Percentiles rank a stretch among this genome's conserved stretches.
phyloP scores from a whole-genome alignment of 2,113 vertebrate species.

The Mesembrinibis cayennensis region DNA sequence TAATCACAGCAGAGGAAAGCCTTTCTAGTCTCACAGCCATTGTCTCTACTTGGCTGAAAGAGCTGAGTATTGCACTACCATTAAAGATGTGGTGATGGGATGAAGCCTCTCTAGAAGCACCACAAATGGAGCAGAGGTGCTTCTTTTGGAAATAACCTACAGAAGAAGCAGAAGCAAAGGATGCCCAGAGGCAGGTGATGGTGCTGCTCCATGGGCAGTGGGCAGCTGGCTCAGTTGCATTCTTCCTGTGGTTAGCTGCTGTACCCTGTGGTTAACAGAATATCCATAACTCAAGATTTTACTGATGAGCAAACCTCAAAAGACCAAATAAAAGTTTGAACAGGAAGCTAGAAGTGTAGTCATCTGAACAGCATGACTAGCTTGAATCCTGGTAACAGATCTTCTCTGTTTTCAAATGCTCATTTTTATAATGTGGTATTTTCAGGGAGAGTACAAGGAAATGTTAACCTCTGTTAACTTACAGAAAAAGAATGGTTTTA shows the following conservation, averaged over 20 bases:
- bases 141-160: background rate
- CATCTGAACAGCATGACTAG: background rate
- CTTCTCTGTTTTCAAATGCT: background rate
- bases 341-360: background rate
- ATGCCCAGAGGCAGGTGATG: background rate
- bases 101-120: background rate
- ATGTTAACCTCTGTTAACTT: background rate
- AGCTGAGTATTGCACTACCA: background rate
- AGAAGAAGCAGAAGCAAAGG: background rate
- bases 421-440: fast-evolving
- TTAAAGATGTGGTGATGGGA: background rate
- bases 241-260: background rate
- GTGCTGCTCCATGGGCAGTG: background rate
- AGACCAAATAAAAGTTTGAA: background rate
- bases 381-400: background rate
- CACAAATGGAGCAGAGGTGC: background rate
- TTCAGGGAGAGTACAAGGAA: background rate
- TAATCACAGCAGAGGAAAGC: background rate
- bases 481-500: background rate
- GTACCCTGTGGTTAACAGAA: background rate
- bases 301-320: background rate
- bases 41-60: background rate
- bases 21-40: background rate
- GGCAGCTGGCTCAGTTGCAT: background rate
- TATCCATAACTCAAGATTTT: background rate